Evolutionary conservation across 2,113 vertebrate genomes (phyloP).

Genomic region (Nerophis lumbriciformis): DNA sequence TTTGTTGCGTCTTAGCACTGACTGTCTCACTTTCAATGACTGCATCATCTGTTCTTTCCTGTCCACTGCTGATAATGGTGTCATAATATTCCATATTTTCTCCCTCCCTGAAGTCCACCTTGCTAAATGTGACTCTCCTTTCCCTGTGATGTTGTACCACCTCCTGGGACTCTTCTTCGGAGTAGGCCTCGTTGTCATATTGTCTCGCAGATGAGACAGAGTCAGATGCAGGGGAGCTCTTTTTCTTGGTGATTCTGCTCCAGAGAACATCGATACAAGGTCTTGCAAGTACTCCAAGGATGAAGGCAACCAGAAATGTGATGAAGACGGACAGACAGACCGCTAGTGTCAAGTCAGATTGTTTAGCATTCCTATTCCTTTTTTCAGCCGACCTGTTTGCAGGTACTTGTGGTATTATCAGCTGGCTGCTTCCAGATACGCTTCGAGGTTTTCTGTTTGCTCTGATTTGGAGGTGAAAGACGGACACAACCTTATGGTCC

Average conservation of each 20-base stretch:
- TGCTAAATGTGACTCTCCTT: constrained; percentile 57
- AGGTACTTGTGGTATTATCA: constrained; percentile 22
- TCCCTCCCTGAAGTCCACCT: constrained; percentile 12
- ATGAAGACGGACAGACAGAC: constrained; percentile 81
- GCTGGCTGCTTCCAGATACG: constrained; percentile 17
- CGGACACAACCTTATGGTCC: constrained; percentile 42
- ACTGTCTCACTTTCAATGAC: constrained; percentile 19
- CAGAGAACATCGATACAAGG: constrained; percentile 75
- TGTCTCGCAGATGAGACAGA: constrained; percentile 20
- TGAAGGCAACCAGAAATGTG: constrained; percentile 82
- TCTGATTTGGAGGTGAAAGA: constrained; percentile 62
- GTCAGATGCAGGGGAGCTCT: constrained; percentile 14
- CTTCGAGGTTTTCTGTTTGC: constrained; percentile 44
- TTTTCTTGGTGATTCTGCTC: constrained; percentile 43
- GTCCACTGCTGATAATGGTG: constrained; percentile 24
- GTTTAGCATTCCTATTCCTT: not conserved
- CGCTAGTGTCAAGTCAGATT: constrained; percentile 67
- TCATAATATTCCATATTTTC: constrained; percentile 56
- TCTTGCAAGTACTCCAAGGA: constrained; percentile 78
- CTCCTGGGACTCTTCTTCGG: constrained; percentile 28
- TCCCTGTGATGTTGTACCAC: constrained; percentile 21
- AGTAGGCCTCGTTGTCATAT: constrained; percentile 77
- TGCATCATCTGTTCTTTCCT: constrained; percentile 20
- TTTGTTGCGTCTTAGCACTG: not conserved
- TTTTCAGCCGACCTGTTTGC: not conserved